phyloP scores from a whole-genome alignment of 2,888 invertebrate species.

The Monoplex corrugatus region DNA sequence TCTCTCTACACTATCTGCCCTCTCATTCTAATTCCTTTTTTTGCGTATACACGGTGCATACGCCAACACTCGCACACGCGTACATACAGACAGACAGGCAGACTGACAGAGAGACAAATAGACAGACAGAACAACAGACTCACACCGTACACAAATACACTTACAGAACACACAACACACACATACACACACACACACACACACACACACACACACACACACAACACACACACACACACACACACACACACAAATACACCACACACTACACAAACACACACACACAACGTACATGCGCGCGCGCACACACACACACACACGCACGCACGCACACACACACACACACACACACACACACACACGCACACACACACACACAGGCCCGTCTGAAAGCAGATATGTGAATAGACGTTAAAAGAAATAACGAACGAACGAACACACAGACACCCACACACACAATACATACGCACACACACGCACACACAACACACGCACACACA shows the following conservation, averaged over 20 bases:
- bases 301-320: background rate
- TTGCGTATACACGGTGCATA: too few relatives aligned
- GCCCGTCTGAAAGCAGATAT: background rate
- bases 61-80: too few relatives aligned
- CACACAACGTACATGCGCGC: too few relatives aligned
- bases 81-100: too few relatives aligned
- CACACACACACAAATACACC: too few relatives aligned
- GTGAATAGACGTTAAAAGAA: background rate
- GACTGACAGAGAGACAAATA: too few relatives aligned
- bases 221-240: too few relatives aligned
- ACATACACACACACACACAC: background rate
- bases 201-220: too few relatives aligned
- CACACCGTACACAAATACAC: background rate
- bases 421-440: too few relatives aligned
- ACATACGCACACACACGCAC: background rate
- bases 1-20: background rate
- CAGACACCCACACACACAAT: background rate
- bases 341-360: conserved; percentile 28
- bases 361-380: conserved; percentile 4
- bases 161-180: background rate
- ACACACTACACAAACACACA: too few relatives aligned
- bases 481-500: too few relatives aligned
- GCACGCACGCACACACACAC: background rate
- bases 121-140: too few relatives aligned
- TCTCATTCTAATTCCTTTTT: background rate